Evolutionary conservation across 2,888 invertebrate genomes (phyloP), one percentile per base, ranked within the genome.

Genomic region (Uloborus plumipes): DNA sequence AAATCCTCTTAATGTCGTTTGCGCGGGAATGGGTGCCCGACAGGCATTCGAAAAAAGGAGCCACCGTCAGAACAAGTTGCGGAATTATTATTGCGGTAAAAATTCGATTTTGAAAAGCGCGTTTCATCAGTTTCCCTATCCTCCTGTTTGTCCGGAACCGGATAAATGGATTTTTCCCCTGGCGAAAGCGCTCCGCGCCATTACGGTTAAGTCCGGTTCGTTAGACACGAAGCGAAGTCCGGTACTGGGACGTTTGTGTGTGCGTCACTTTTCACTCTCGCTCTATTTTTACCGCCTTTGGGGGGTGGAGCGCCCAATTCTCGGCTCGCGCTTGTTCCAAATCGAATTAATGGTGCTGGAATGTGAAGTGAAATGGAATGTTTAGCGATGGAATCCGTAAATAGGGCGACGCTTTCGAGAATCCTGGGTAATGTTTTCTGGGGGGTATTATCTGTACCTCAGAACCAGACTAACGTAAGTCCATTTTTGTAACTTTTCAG

Each of bases 31-130:
- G 62, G 70, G 31, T 59, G 53, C 67, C 79, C 70, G 53, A 62
- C 59, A 61, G 79, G 79, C 79, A 73, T 80, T 80, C 73, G 73
- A 73, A 80, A 80, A 80, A 73, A 69, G 50, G 61, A 49, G 47
- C 22, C 67, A n/a, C 67, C 14, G 47, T 26, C 53, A 71, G 51
- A 79, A 72, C 78, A 69, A 69, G 67, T 80, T 73, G 53, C 51
- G 67, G 79, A 80, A 73, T 51, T 80, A 73, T 49, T 53, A 67
- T 51, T 58, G 79, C 73, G 79, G 73, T 73, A 73, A 73, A 80
- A 80, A 73, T 73, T 80, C 55, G 73, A 73, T 73, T 80, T 80
- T 80, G 59, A 80, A 80, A 80, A 80, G 79, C 73, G 79, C 79
- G 79, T 80, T 39, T 39, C 39, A 39, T 39, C 39, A 39, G 39